Evolutionary conservation across 1,140 invertebrate species (phyloP), one percentile per base, ranked within the genome.

Genomic region (Latrodectus geometricus): DNA sequence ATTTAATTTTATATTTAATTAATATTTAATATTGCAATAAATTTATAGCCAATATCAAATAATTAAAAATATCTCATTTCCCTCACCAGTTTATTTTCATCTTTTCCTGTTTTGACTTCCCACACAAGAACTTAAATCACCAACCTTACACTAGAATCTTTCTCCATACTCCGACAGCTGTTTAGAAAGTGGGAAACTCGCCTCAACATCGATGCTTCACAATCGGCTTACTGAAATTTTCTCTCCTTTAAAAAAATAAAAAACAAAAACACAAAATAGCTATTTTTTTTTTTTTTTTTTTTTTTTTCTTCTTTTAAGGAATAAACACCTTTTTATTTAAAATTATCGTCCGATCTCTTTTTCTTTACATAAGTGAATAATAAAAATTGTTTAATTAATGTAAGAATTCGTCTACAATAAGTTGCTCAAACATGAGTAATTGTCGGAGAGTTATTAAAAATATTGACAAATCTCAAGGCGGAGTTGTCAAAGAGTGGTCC

Each of bases 11-110:
- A 3, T 35, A 35, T 35, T 35, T 35, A 35, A 35, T 35, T 35
- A 61, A 2, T 14, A 61, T 14, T 11, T 14, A 61, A 61, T 11
- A 61, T 14, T 14, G 54, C 11, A 61, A 8, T 61, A 61, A 61
- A 8, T 61, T 61, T 61, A 61, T 14, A 61, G 54, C 11, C 54
- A 17, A 61, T n/a, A n/a, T 61, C 3, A 14, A 61, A 14, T 17
- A 1, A 61, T 14, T 61, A 61, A 14, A 14, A 61, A 61, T 17
- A 61, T 61, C 11, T 4, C 11, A 61, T 35, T 35, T 50, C 70
- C 73, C 73, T 75, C 73, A 75, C 73, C 73, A 75, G 20, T 75
- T 75, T n/a, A 75, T 75, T 75, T 75, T 75, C 73, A 75, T 75
- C 73, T 75, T 73, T 48, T 15, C 68, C 11, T 35, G 35, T 14